Evolutionary conservation across 35 echinoderm and acorn worm species (phyloP), one percentile per base, ranked within the genome.

Genomic region (Ophiothrix spiculata): DNA sequence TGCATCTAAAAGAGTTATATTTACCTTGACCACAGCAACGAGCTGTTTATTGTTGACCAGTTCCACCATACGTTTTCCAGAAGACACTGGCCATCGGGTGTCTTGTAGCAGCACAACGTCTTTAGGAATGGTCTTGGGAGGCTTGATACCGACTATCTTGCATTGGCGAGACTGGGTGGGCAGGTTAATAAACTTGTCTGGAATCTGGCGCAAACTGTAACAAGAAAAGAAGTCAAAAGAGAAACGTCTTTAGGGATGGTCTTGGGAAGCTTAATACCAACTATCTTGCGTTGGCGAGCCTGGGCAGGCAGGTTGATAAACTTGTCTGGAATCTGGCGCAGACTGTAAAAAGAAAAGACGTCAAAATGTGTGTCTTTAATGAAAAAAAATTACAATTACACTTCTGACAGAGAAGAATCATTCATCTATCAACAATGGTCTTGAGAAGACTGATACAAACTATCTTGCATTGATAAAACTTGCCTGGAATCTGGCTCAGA

Each of bases 141-240:
- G 32, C 39, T 84, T 46, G 17, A 90, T 40, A n/a, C 88, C 88
- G 17, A 42, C 60, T 0, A 90, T 63, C 39, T 81, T 64, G 29
- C 88, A 90, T 35, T 64, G 36, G 33, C 81, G 64, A 75, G 80
- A 64, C 75, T 90, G 88, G 21, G 76, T 21, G 0, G 80, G 88
- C 19, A 90, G 80, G 10, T 32, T 75, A 1, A 83, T 75, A 42
- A 90, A 90, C 38, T 84, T 83, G 23, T 49, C 64, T n/a, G 88
- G 88, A 42, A 90, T 82, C 81, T 84, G 88, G 31, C 88, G 88
- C 21, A 90, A 77, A 54, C 88, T 90, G 88, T 0, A 60, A 17
- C 56, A 28, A 69, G 39, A 89, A 23, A 83, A 60, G 33, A 17
- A 38, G 39, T 38, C 4, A 12, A 69, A 69, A 69, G 25, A 0